A percentile compares a stretch with the other conserved stretches of the same genome.
Conservation (phyloP, 1,140 invertebrate genomes). For the Lethrus apterus region DNA sequence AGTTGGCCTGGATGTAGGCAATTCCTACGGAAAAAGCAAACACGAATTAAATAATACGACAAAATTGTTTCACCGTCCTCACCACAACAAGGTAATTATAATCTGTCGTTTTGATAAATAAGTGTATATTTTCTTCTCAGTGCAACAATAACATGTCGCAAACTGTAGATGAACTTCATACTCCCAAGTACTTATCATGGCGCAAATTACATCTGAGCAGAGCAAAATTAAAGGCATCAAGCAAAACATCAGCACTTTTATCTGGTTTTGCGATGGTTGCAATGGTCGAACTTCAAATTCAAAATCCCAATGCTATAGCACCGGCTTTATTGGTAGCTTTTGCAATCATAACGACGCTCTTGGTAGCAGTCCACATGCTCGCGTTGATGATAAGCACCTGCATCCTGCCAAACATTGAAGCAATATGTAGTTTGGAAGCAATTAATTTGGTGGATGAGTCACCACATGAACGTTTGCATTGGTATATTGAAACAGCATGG, state of each 20-base stretch:
- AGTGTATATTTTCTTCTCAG: conserved; percentile 8
- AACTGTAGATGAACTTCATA: conserved; percentile 67
- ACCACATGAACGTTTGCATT: conserved; percentile 77
- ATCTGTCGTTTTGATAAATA: not conserved
- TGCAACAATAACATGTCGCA: conserved; percentile 54
- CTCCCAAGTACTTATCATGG: conserved; percentile 80
- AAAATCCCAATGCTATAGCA: conserved; percentile 45
- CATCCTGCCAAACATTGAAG: conserved; percentile 90
- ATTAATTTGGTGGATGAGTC: conserved; percentile 80
- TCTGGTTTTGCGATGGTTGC: conserved; percentile 98
- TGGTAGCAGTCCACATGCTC: conserved; percentile 96
- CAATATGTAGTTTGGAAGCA: conserved; percentile 78
- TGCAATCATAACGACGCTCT: conserved; percentile 88
- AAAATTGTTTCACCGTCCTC: conserved; percentile 17
- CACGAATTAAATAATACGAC: conserved; percentile 18
- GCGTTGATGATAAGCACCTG: conserved; percentile 99
- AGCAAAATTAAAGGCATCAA: conserved; percentile 94
- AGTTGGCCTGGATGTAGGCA: conserved; percentile 39
- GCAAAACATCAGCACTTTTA: conserved; percentile 91
- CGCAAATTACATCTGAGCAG: conserved; percentile 83
- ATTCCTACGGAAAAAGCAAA: conserved; percentile 14
- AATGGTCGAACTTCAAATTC: conserved; percentile 53
- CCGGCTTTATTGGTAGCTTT: conserved; percentile 82
- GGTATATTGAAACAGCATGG: conserved; percentile 98
- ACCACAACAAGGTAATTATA: conserved; percentile 19